Conservation (phyloP, 2,888 invertebrate species). For the Microdon myrmicae region DNA sequence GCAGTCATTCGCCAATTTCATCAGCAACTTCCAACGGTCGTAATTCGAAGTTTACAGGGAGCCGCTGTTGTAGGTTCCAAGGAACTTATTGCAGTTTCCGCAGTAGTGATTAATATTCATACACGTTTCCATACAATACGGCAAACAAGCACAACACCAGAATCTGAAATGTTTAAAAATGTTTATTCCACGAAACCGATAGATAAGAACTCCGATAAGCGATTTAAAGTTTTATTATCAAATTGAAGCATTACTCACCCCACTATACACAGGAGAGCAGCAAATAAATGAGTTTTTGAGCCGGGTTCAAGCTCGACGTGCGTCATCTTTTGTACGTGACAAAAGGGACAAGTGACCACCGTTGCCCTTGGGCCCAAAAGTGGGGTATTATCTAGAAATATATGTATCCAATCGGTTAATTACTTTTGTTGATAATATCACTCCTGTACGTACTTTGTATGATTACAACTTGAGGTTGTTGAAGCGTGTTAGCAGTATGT, state of each 20-base stretch:
- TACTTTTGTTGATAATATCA: neutral
- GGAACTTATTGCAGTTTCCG: constrained; percentile 69
- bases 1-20: too few species aligned
- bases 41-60: constrained; percentile 54
- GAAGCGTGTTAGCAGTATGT: constrained; percentile 13
- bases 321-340: constrained; percentile 60
- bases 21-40: too few species aligned
- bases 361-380: constrained; percentile 61
- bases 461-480: constrained; percentile 57
- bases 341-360: constrained; percentile 60
- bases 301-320: constrained; percentile 62
- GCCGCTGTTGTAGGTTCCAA: constrained; percentile 67
- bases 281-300: constrained; percentile 61
- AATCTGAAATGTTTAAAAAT: constrained; percentile 54
- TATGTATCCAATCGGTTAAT: neutral
- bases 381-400: constrained; percentile 55
- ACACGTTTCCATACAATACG: constrained; percentile 71
- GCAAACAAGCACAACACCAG: constrained; percentile 70
- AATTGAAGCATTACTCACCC: constrained; percentile 58
- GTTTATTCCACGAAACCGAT: neutral
- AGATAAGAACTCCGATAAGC: neutral
- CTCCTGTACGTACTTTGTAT: constrained; percentile 59
- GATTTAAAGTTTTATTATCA: constrained; percentile 1
- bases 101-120: constrained; percentile 71
- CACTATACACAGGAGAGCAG: constrained; percentile 61